Conservation (phyloP, 2,888 invertebrate genomes). For the Tetragnatha montana region DNA sequence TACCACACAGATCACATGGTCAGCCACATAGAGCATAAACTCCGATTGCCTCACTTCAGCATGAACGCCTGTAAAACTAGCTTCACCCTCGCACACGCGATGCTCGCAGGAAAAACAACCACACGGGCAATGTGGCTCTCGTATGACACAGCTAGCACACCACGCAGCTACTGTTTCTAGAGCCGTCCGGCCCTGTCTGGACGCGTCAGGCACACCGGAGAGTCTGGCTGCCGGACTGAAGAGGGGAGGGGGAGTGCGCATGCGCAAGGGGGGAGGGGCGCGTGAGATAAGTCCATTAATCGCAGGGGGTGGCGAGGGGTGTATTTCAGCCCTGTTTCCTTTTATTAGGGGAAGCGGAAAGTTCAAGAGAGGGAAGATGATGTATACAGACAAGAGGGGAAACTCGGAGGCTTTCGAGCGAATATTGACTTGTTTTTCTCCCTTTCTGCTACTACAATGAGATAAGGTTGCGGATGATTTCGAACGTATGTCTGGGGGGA, state of each 20-base stretch:
- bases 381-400: background rate
- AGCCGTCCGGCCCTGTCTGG: conserved; percentile 4
- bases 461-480: too few species aligned
- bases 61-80: background rate
- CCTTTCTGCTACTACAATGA: too few species aligned
- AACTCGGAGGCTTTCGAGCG: background rate
- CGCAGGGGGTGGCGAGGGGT: conserved; percentile 37
- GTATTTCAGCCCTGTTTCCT: conserved; percentile 44
- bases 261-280: conserved; percentile 29
- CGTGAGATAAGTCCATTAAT: conserved; percentile 66
- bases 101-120: background rate
- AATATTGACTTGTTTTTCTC: too few species aligned
- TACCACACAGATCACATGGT: conserved; percentile 20
- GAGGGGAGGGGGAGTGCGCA: background rate
- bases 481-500: too few species aligned
- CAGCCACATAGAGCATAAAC: background rate
- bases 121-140: background rate
- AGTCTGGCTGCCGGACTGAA: conserved; percentile 38
- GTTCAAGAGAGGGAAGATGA: background rate
- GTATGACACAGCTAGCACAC: background rate
- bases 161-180: background rate
- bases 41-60: background rate
- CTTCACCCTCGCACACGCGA: background rate
- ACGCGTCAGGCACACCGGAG: conserved; percentile 29
- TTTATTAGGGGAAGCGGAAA: conserved; percentile 42